Evolutionary conservation across 2,113 vertebrate species (phyloP), one percentile per base, ranked within the genome.

Genomic region (Eptatretus burgeri): DNA sequence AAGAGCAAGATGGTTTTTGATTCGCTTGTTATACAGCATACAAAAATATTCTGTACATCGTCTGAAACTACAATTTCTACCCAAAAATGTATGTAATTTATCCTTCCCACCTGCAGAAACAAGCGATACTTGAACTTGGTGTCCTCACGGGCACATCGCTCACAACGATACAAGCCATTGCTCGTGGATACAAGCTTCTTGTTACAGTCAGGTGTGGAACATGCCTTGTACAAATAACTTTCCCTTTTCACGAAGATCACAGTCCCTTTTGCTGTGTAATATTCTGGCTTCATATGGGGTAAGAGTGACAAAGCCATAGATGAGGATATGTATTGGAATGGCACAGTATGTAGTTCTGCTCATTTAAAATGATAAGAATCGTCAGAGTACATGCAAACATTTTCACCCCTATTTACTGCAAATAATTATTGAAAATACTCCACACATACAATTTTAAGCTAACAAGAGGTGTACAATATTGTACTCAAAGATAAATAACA

Each of bases 141-240:
- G 70, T 86, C 93, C 51, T 98, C 89, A 17, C 78, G 78, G 73
- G 95, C 81, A 0, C 91, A 98, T 72, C 95, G 93, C 64, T 98
- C 91, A 13, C 91, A 98, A 63, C 89, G 85, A 68, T 76, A 98
- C 66, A 91, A 78, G 19, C 88, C 88, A 1, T 93, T 98, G 14
- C 94, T 83, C 17, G 87, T 82, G 73, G 95, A 87, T 14, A 96
- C 74, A 76, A 98, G 83, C 71, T 98, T 98, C 69, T 98, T 98
- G 69, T 89, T 91, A 78, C 91, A 96, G 64, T 94, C 85, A 67
- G 78, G 80, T 67, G 77, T 81, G 11, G 81, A 83, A 68, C 89
- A 96, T 1, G 89, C 91, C 75, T 88, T 81, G 76, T 98, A 98
- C 71, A 98, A 75, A 66, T 79, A 94, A 73, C 85, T 91, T 67